Percentiles rank a stretch among this genome's conserved stretches.
These are phyloP conservation scores for Pogonomyrmex barbatus DNA, from an alignment of 1,140 invertebrate species.

Conservation along the genomic window DNA sequence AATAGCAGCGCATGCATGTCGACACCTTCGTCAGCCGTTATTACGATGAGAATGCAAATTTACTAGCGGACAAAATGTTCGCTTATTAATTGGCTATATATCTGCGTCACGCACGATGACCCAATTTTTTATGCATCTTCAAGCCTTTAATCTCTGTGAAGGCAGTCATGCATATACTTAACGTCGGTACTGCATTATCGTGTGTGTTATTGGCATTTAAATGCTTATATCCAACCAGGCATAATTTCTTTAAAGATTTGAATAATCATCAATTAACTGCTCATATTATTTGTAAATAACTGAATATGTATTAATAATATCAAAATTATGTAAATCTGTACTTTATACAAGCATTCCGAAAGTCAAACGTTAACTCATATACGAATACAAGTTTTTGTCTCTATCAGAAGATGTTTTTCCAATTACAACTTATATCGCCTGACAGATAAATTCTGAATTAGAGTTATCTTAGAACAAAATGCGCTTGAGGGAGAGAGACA, in stretches of 20 bases:
- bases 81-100: slow-evolving; percentile 61
- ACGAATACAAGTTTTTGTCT: too few relatives aligned
- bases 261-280: slow-evolving; percentile 55
- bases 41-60: slow-evolving; percentile 55
- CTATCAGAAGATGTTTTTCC: neutral
- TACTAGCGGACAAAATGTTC: slow-evolving; percentile 11
- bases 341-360: neutral
- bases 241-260: slow-evolving; percentile 62
- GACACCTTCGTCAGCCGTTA: slow-evolving; percentile 25
- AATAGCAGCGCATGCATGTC: neutral
- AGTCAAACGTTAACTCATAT: neutral
- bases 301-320: slow-evolving; percentile 13
- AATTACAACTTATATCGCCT: neutral
- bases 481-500: neutral
- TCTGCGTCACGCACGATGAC: slow-evolving; percentile 25
- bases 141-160: neutral
- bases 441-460: neutral
- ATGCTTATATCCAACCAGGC: slow-evolving; percentile 40
- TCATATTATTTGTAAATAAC: slow-evolving; percentile 59
- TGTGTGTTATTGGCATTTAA: slow-evolving; percentile 10
- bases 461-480: neutral
- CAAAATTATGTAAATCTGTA: slow-evolving; percentile 15
- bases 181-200: slow-evolving; percentile 45
- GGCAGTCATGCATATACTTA: neutral
- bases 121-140: slow-evolving; percentile 56